Percentiles rank a stretch among this genome's conserved stretches.
Conservation (phyloP, 2,113 vertebrate genomes). For the Eretmochelys imbricata region DNA sequence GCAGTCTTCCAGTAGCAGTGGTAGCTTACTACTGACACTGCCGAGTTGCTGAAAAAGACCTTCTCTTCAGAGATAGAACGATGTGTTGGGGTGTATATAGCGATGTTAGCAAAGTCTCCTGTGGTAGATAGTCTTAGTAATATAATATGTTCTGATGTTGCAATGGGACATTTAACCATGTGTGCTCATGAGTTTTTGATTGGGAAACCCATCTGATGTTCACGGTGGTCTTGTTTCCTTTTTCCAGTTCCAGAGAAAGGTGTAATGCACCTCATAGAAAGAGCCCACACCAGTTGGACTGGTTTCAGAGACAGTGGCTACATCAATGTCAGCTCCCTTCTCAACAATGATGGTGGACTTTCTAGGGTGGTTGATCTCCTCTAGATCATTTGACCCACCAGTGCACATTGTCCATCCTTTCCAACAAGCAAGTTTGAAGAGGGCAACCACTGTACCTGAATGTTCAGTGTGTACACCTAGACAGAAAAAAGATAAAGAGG, state of each 20-base stretch:
- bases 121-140: neutral
- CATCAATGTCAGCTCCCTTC: neutral
- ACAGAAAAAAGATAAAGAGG: neutral
- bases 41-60: neutral
- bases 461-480: neutral
- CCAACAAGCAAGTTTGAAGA: neutral
- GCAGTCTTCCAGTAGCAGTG: neutral
- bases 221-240: neutral
- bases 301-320: neutral
- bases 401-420: neutral
- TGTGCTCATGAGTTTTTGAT: neutral
- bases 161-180: neutral
- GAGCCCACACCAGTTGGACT: neutral
- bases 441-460: neutral
- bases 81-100: neutral
- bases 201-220: neutral
- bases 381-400: neutral
- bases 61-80: neutral
- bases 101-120: neutral
- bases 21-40: neutral
- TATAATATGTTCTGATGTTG: neutral
- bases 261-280: neutral
- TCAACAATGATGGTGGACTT: neutral
- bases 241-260: neutral
- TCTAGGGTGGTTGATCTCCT: neutral